These are phyloP conservation scores for Sparus aurata DNA, from an alignment of 2,797 vertebrate genomes.

Conservation along the genomic window DNA sequence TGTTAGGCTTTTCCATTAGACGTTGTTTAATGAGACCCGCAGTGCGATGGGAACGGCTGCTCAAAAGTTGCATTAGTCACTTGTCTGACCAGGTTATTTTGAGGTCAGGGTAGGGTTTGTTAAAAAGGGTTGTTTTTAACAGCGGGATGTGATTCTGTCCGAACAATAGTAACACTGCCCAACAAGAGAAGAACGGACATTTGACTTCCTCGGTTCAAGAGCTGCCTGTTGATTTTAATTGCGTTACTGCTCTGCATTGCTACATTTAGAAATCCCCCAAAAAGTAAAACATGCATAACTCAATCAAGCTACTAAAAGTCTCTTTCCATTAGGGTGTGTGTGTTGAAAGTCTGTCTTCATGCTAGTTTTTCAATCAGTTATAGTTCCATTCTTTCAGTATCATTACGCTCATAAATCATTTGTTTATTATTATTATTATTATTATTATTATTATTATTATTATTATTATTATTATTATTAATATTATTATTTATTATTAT, in stretches of 20 bases:
- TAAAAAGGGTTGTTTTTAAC: neutral
- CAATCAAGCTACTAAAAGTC: too few relatives aligned
- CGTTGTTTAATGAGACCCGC: neutral
- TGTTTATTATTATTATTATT: too few relatives aligned
- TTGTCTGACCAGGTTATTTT: neutral
- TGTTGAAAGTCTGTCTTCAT: neutral
- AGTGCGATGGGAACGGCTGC: neutral
- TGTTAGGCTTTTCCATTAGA: constrained; percentile 1
- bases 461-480: too few relatives aligned
- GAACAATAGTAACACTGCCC: neutral
- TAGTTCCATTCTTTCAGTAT: neutral
- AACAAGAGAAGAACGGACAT: neutral
- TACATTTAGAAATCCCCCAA: neutral
- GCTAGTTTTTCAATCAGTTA: neutral
- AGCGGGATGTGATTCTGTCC: neutral
- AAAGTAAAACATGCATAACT: neutral
- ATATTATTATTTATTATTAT: too few relatives aligned
- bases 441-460: too few relatives aligned
- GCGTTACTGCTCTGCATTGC: neutral
- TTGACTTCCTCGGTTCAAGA: neutral
- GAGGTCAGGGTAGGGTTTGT: neutral
- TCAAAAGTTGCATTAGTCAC: neutral
- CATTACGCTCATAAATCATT: constrained; percentile 3
- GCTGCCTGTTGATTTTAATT: too few relatives aligned
- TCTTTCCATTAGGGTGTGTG: neutral